Percentiles rank a stretch among this genome's conserved stretches.
Evolutionary conservation across 1,140 invertebrate species (phyloP).

Genomic region (Drosophila yakuba): DNA sequence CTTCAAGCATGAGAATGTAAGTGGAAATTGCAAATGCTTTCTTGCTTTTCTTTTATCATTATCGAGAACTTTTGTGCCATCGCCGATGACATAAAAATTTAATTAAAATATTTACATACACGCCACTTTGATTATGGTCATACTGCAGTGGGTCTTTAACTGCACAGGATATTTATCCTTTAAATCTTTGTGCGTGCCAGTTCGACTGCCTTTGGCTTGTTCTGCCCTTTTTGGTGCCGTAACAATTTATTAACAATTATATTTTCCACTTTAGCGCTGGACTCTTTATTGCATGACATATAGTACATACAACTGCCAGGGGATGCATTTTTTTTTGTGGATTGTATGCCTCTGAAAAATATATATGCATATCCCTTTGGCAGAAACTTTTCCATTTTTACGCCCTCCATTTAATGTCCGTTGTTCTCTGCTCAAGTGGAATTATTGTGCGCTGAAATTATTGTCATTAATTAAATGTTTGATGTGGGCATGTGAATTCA

Average conservation of each 20-base stretch:
- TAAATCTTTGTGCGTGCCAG: constrained; percentile 21
- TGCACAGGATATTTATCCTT: constrained; percentile 27
- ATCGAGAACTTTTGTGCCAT: constrained; percentile 3
- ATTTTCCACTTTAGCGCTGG: constrained; percentile 38
- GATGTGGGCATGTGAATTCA: constrained; percentile 41
- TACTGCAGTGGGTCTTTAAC: neutral
- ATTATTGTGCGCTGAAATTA: constrained; percentile 53
- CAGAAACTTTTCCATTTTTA: constrained; percentile 13
- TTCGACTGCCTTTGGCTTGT: constrained; percentile 23
- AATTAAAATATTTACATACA: constrained; percentile 62
- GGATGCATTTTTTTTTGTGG: neutral
- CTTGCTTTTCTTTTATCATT: neutral
- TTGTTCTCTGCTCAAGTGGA: constrained; percentile 42
- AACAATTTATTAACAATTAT: constrained; percentile 72
- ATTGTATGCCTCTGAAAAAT: neutral
- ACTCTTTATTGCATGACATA: constrained; percentile 47
- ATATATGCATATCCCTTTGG: constrained; percentile 1
- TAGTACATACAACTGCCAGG: constrained; percentile 29
- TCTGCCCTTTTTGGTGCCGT: constrained; percentile 7
- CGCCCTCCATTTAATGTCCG: constrained; percentile 4
- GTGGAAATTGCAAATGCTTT: constrained; percentile 16
- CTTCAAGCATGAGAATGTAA: constrained; percentile 99
- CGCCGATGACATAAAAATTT: constrained; percentile 59
- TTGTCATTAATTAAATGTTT: constrained; percentile 68
- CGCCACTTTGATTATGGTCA: constrained; percentile 41